Evolutionary conservation across 2,113 vertebrate species (phyloP), one percentile per base, ranked within the genome.

Genomic region (Engystomops pustulosus): DNA sequence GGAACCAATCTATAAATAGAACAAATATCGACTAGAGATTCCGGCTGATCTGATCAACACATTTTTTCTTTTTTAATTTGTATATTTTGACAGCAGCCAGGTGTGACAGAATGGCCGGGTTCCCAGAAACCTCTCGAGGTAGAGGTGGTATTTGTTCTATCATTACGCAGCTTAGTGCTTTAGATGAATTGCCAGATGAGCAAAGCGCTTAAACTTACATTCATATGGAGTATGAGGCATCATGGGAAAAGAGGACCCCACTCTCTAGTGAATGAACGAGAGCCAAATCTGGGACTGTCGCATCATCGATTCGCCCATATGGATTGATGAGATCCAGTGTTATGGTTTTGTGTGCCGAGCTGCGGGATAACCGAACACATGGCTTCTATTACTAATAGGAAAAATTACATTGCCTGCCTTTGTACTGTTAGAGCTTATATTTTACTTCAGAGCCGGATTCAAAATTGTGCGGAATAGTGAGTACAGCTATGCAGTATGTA

Each of bases 61-160:
- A 34, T 53, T 76, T 53, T 76, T 76, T 27, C 12, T 51, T 74
- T 41, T 30, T 76, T 51, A 34, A 75, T 32, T 32, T 78, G 51
- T 41, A 38, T 41, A 58, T 60, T 78, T 23, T 60, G 75, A 78
- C 75, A 77, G 47, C 74, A 77, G 49, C 45, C 47, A 77, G 74
- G 51, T 77, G 51, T 53, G 17, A 77, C 18, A 53, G n/a, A 34
- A 38, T 77, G 47, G 47, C 51, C 58, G 32, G 1, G 15, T 15
- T 78, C 75, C 51, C 53, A 58, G 75, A 78, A 78, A 8, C 20
- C 53, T 41, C 51, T 23, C 23, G 53, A 23, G 34, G 53, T 58
- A 20, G 18, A 10, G 32, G 75, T 36, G 53, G 30, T 32, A 32
- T 76, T 76, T 76, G 72, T 76, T 76, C 51, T 53, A 45, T 53